Evolutionary conservation across 2,113 vertebrate genomes (phyloP), one percentile per base, ranked within the genome.

Genomic region (Damaliscus lunatus): DNA sequence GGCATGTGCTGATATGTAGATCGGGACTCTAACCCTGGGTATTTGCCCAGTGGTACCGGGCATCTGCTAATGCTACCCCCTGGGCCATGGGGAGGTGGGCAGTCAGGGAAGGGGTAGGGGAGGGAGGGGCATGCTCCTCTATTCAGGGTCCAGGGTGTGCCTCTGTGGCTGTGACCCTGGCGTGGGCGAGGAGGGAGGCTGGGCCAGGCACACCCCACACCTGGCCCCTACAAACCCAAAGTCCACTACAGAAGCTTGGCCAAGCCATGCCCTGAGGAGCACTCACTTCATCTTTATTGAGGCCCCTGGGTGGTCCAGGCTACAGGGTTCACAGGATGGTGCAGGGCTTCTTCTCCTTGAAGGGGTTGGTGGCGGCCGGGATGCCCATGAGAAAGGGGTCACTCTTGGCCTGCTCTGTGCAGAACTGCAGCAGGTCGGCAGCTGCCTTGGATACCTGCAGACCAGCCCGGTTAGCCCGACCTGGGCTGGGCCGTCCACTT

Each of bases 301-400:
- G 40, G 50, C 1, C 67, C 31, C 64, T 23, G 48, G 53, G 88
- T 15, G 13, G n/a, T 23, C 12, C 1, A 11, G 71, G 74, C 10
- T 9, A 1, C 3, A 43, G 83, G 31, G 31, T 12, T 98, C 98
- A 99, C 5, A 99, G 98, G 84, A 99, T 98, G 86, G 99, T 33
- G 0, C 98, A 98, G n/a, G 98, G 98, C 98, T 99, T 99, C 99
- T 99, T 99, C 67, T 99, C 99, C 98, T 99, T 99, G 98, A 99
- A 99, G 43, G 99, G 99, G 94, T 99, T 99, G 94, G 98, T 99
- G 0, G 99, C 99, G 2, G 99, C 98, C 0, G 99, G 98, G 57
- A 99, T 99, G 90, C 99, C 99, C 15, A 98, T 98, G 53, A 99
- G 98, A 89, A 99, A 99, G 14, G 99, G 99, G 98, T 99, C 99